Evolutionary conservation across 2,888 invertebrate genomes (phyloP).

Genomic region (Spilarctia lutea): DNA sequence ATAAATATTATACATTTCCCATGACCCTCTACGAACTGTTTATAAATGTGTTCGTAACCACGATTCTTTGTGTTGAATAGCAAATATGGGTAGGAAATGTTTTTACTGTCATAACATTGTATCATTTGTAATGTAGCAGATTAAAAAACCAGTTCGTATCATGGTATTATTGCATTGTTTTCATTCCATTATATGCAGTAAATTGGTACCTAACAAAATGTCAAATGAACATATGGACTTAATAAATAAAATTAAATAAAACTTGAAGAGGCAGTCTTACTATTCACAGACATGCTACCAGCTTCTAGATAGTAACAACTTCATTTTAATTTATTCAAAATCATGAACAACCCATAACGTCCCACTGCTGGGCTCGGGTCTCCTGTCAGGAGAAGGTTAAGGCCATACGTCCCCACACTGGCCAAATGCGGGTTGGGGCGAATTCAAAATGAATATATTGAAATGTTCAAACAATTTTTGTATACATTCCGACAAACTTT

Average conservation of each 20-base stretch:
- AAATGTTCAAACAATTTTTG: too few species aligned
- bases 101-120: background rate
- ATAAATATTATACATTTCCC: conserved; percentile 1
- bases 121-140: background rate
- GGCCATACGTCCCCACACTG: too few species aligned
- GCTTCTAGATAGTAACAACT: too few species aligned
- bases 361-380: too few species aligned
- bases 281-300: background rate
- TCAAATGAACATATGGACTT: background rate
- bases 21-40: conserved; percentile 12
- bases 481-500: background rate
- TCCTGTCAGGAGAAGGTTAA: too few species aligned
- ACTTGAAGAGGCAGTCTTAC: background rate
- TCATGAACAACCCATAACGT: too few species aligned
- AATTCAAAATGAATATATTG: too few species aligned
- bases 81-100: conserved; percentile 3
- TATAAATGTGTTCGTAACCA: background rate
- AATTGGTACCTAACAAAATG: background rate
- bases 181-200: background rate
- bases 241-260: background rate
- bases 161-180: background rate
- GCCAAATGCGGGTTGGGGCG: too few species aligned
- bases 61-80: background rate
- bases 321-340: too few species aligned
- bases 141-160: background rate